Conservation (phyloP, 92 coral and sea anemone species). For the Anthopleura xanthogrammica region DNA sequence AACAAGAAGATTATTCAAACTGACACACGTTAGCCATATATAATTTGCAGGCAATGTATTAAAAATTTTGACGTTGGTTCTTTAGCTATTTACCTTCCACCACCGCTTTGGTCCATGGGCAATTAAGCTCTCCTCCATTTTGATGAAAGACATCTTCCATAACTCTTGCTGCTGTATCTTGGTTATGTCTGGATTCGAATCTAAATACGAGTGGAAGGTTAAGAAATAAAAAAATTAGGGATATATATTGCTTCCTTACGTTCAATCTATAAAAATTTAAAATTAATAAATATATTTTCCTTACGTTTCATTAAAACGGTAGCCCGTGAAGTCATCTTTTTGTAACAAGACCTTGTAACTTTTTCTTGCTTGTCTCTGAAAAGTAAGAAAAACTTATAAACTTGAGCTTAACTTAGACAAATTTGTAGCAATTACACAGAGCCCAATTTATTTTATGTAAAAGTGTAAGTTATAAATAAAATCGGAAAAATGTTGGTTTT, state of each 20-base stretch:
- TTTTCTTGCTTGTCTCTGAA: constrained; percentile 3
- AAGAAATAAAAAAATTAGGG: too few species aligned
- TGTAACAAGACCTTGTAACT: neutral
- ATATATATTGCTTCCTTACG: neutral
- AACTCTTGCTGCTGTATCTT: neutral
- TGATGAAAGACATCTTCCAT: neutral
- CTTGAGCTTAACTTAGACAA: neutral
- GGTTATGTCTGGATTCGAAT: neutral
- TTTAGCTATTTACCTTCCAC: neutral
- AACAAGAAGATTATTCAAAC: too few species aligned
- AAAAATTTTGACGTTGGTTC: too few species aligned
- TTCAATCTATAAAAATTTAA: too few species aligned
- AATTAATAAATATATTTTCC: too few species aligned
- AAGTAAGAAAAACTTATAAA: neutral
- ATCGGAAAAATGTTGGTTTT: too few species aligned
- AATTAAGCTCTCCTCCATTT: neutral
- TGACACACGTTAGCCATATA: too few species aligned
- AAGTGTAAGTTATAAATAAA: too few species aligned
- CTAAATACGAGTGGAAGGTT: neutral
- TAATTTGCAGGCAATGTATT: too few species aligned
- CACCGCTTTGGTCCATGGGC: neutral
- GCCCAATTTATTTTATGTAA: too few species aligned
- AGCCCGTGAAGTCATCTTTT: neutral
- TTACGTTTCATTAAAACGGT: neutral
- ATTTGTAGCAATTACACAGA: too few species aligned